phyloP scores from a whole-genome alignment of 2,888 invertebrate species.

The Branchellion lobata region DNA sequence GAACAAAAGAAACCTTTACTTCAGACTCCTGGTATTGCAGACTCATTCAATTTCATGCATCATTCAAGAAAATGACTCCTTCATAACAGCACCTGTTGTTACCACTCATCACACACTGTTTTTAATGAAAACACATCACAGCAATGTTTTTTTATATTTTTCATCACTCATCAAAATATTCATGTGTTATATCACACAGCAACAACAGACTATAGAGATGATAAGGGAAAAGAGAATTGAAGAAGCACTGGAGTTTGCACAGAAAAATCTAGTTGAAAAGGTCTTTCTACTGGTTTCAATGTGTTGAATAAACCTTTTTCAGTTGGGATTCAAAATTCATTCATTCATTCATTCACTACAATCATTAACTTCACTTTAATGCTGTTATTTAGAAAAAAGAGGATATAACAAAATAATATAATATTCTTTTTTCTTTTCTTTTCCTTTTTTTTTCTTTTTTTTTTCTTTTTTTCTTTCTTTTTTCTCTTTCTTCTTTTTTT shows the following conservation, averaged over 20 bases:
- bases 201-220: constrained; percentile 83
- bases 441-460: too few relatives aligned
- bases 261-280: constrained; percentile 83
- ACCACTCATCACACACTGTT: not conserved
- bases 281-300: too few relatives aligned
- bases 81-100: not conserved
- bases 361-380: too few relatives aligned
- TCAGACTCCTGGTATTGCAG: constrained; percentile 80
- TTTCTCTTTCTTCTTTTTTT: too few relatives aligned
- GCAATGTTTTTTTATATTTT: not conserved
- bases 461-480: too few relatives aligned
- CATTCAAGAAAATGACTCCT: not conserved
- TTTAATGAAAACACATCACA: not conserved
- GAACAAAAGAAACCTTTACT: constrained; percentile 90
- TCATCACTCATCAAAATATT: too few relatives aligned
- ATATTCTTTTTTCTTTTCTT: too few relatives aligned
- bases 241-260: constrained; percentile 84
- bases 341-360: too few relatives aligned
- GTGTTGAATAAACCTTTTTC: constrained; percentile 65
- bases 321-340: not conserved
- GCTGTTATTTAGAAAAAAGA: too few relatives aligned
- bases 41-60: too few relatives aligned
- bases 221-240: constrained; percentile 81
- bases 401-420: too few relatives aligned
- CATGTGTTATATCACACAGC: too few relatives aligned